Evolutionary conservation across 2,797 vertebrate genomes (phyloP).

Genomic region (Odontamblyopus lacepedii): DNA sequence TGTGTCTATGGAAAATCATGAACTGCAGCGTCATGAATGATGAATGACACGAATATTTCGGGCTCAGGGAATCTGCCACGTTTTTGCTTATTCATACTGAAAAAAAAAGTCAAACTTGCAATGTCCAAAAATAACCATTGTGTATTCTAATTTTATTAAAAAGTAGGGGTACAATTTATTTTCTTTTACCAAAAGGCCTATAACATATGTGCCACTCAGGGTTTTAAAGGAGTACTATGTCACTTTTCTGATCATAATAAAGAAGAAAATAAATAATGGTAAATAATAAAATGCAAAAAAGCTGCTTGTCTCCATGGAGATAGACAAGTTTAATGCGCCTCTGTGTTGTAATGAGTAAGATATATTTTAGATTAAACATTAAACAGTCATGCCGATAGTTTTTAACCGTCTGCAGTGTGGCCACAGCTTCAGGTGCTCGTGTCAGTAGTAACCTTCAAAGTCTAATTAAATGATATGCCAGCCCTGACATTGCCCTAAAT

Average conservation of each 20-base stretch:
- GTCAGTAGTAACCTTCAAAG: background rate
- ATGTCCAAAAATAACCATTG: background rate
- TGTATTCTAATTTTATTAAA: background rate
- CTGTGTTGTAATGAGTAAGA: no score
- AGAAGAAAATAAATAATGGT: no score
- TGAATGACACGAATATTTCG: slow-evolving; percentile 10
- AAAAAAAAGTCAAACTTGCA: background rate
- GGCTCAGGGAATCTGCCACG: background rate
- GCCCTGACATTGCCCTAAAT: slow-evolving; percentile 5
- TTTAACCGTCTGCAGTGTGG: background rate
- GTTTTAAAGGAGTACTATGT: background rate
- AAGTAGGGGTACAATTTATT: background rate
- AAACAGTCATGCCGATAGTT: background rate
- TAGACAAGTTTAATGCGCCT: background rate
- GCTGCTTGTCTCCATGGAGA: background rate
- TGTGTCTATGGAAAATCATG: background rate
- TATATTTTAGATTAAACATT: no score
- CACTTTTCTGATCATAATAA: background rate
- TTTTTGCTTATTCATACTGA: slow-evolving; percentile 9
- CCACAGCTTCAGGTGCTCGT: background rate
- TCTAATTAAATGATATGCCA: slow-evolving; percentile 3
- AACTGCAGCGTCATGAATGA: slow-evolving; percentile 11
- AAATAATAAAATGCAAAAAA: no score
- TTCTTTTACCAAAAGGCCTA: background rate
- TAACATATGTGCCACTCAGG: background rate